A percentile compares a stretch with the other conserved stretches of the same genome.
phyloP scores from a whole-genome alignment of 2,113 vertebrate species.

The Engraulis encrasicolus region DNA sequence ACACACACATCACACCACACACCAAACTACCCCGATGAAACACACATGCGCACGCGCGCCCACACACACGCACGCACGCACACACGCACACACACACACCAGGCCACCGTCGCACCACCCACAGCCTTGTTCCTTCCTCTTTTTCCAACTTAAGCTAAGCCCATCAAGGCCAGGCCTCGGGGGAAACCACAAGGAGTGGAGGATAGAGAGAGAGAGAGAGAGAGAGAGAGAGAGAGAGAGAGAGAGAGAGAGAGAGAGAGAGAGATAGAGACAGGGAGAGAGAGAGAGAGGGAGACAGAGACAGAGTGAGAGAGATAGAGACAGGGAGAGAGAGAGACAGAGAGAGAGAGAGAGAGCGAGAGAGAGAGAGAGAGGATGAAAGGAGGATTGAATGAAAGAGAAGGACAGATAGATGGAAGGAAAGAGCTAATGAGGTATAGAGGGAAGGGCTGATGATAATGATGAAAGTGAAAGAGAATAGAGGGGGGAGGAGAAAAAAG shows the following conservation, averaged over 20 bases:
- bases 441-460: too few species aligned
- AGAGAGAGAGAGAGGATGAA: neutral
- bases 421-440: too few species aligned
- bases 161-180: slow-evolving; percentile 1
- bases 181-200: neutral
- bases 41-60: slow-evolving; percentile 37
- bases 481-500: too few species aligned
- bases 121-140: neutral
- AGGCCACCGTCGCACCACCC: neutral
- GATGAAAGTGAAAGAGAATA: too few species aligned
- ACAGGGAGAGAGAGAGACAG: neutral
- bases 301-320: neutral
- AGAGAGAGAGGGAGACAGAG: neutral
- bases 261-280: neutral
- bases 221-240: neutral
- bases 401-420: too few species aligned
- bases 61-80: neutral
- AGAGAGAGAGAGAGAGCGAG: neutral
- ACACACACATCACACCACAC: slow-evolving; percentile 21
- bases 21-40: too few species aligned
- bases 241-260: neutral
- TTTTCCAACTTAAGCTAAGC: neutral
- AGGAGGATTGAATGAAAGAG: neutral
- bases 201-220: neutral
- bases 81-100: too few species aligned